Conservation (phyloP, 1,140 invertebrate genomes). For the Musca vetustissima region DNA sequence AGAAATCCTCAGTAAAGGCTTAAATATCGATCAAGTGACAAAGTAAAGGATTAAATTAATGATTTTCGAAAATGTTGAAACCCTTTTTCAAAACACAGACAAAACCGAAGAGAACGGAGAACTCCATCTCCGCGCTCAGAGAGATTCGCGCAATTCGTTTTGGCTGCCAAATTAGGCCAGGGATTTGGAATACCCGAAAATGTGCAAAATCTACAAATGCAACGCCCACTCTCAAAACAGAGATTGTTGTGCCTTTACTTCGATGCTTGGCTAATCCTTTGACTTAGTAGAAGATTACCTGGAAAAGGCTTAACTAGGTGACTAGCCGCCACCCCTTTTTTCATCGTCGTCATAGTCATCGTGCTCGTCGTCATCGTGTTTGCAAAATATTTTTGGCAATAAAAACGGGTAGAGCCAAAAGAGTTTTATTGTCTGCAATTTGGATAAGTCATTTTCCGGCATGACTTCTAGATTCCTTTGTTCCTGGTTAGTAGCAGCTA, state of each 20-base stretch:
- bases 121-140: background rate
- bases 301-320: background rate
- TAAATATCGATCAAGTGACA: constrained; percentile 11
- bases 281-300: background rate
- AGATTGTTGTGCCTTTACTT: background rate
- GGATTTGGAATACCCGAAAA: background rate
- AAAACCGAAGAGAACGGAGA: too few species aligned
- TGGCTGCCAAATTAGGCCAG: background rate
- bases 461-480: constrained; percentile 4
- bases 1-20: constrained; percentile 1
- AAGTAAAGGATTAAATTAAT: constrained; percentile 47
- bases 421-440: constrained; percentile 10
- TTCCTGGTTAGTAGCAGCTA: background rate
- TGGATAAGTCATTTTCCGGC: constrained; percentile 16
- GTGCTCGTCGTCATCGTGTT: too few species aligned
- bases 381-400: too few species aligned
- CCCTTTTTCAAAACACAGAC: constrained; percentile 31
- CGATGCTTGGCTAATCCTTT: too few species aligned
- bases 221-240: constrained; percentile 7
- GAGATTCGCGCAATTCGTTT: background rate
- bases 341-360: too few species aligned
- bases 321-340: background rate
- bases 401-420: background rate
- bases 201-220: background rate
- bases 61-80: constrained; percentile 50